Percentiles rank a stretch among this genome's conserved stretches.
phyloP scores from a whole-genome alignment of 1,140 invertebrate species.

The Glomeris maerens region DNA sequence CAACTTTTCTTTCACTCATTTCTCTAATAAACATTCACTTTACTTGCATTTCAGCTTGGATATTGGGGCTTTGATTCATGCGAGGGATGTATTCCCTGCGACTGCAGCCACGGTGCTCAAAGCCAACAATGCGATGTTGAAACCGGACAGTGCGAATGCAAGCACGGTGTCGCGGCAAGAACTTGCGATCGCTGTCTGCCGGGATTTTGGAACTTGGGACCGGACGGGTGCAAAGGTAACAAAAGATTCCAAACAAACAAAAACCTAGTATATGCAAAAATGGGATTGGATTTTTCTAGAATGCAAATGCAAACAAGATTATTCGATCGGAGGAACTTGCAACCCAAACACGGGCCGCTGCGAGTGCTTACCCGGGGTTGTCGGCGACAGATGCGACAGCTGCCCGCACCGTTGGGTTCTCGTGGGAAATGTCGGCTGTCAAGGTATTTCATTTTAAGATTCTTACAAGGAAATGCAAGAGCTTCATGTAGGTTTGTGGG shows the following conservation, averaged over 20 bases:
- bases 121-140: slow-evolving; percentile 63
- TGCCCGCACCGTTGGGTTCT: slow-evolving; percentile 75
- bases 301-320: slow-evolving; percentile 72
- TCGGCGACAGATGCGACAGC: slow-evolving; percentile 85
- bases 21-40: slow-evolving; percentile 54
- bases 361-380: slow-evolving; percentile 83
- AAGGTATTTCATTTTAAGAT: slow-evolving; percentile 23
- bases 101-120: slow-evolving; percentile 63
- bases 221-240: slow-evolving; percentile 69
- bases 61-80: slow-evolving; percentile 49
- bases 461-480: slow-evolving; percentile 8
- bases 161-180: slow-evolving; percentile 69
- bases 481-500: slow-evolving; percentile 43
- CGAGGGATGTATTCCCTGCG: slow-evolving; percentile 62
- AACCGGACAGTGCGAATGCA: slow-evolving; percentile 75
- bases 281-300: slow-evolving; percentile 31
- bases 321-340: slow-evolving; percentile 76
- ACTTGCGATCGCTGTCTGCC: slow-evolving; percentile 75
- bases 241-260: slow-evolving; percentile 8
- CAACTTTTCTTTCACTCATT: too few species aligned
- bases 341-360: slow-evolving; percentile 80
- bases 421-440: slow-evolving; percentile 41
- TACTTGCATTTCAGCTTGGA: slow-evolving; percentile 38
- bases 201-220: slow-evolving; percentile 86
- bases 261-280: too few species aligned